Base-by-base conservation (phyloP, 2,888 invertebrate species). In the Acanthosepion esculentum region DNA sequence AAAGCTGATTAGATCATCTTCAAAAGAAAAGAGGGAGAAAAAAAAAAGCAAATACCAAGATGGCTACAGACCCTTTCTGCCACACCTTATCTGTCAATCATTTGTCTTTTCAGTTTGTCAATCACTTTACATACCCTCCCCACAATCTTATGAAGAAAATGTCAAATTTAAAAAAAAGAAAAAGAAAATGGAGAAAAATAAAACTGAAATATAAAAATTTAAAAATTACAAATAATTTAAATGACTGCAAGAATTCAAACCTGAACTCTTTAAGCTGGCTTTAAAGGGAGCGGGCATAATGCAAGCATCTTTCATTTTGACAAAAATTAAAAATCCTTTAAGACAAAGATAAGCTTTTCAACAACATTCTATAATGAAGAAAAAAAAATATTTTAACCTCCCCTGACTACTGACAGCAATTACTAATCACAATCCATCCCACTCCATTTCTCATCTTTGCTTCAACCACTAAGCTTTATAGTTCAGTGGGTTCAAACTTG, bases 151-250 rank as follows among this genome's bases (percentile, higher is more conserved):
- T 12, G 2, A 78, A 78, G 3, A 78, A 12, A n/a, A 78, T n/a
- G 10, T 10, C 7, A 2, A 7, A 1, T 6, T n/a, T 1, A 15
- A n/a, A n/a, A n/a, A 41, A 41, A 2, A 41, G 3, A 1, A 41
- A 41, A 41, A 41, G 3, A 41, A 41, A 41, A 41, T 41, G 41
- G 41, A 41, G 41, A 41, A 41, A 41, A 41, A 41, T 41, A 41
- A 41, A n/a, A 15, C 12, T 12, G n/a, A n/a, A 78, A n/a, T 8
- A 12, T 10, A n/a, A 12, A 15, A 78, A n/a, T n/a, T n/a, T n/a
- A 78, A 78, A 78, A n/a, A 78, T 78, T n/a, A n/a, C 10, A n/a
- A n/a, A 78, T 8, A 78, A n/a, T 33, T 78, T 23, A 78, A 78
- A 78, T 78, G 15, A n/a, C 33, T 78, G 15, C n/a, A 78, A 78